Percentiles rank a stretch among this genome's conserved stretches.
These are phyloP conservation scores for Cotesia glomerata DNA, from an alignment of 1,140 invertebrate species.

Conservation along the genomic window DNA sequence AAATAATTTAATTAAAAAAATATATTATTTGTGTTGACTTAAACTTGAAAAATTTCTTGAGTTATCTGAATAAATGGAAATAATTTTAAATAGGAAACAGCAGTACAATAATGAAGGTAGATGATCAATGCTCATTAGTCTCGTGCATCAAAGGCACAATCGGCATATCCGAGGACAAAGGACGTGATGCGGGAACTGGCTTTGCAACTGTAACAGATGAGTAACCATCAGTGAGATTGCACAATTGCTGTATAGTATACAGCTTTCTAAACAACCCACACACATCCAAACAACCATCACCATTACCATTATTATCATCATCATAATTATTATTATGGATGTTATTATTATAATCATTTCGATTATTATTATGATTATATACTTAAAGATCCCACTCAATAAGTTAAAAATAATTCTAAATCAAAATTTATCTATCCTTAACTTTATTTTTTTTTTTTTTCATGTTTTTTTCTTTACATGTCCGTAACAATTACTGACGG, in stretches of 20 bases:
- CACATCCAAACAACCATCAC: neutral
- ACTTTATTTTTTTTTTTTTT: too few relatives aligned
- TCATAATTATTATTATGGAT: too few relatives aligned
- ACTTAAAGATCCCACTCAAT: too few relatives aligned
- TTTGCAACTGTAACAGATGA: constrained; percentile 45
- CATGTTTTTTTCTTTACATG: too few relatives aligned
- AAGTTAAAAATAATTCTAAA: too few relatives aligned
- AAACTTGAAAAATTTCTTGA: neutral
- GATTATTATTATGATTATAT: neutral
- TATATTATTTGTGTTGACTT: too few relatives aligned
- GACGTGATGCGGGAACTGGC: constrained; percentile 27
- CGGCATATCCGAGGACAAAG: constrained; percentile 38
- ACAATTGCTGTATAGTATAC: constrained; percentile 28
- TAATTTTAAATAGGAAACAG: neutral
- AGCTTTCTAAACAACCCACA: neutral
- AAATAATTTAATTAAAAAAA: too few relatives aligned
- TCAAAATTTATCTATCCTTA: neutral
- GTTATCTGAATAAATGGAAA: neutral
- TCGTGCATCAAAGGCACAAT: constrained; percentile 41
- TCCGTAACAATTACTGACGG: neutral
- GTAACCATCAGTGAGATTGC: constrained; percentile 42
- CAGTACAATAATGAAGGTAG: constrained; percentile 11
- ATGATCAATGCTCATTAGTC: constrained; percentile 47
- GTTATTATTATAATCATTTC: too few relatives aligned
- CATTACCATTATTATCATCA: neutral